These are phyloP conservation scores for Phanerotoma sp. DNA, from an alignment of 2,888 invertebrate species.

Conservation along the genomic window DNA sequence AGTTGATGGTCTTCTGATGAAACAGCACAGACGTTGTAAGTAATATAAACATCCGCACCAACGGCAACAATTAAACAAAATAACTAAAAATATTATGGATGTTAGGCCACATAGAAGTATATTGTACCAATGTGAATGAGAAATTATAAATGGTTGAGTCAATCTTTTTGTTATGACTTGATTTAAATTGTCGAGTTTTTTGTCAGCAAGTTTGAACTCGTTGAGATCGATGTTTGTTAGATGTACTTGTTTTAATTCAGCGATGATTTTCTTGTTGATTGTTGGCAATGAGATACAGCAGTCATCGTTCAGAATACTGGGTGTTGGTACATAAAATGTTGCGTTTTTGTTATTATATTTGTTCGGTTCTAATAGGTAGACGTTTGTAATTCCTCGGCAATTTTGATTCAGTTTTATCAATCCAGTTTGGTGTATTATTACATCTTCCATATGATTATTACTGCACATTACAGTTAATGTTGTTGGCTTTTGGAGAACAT, in stretches of 20 bases:
- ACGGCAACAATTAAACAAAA: constrained; percentile 12
- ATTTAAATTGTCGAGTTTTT: constrained; percentile 35
- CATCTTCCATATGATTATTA: constrained; percentile 24
- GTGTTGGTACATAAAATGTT: constrained; percentile 15
- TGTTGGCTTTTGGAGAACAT: constrained; percentile 16
- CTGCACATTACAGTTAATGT: constrained; percentile 14
- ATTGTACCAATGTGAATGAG: constrained; percentile 31
- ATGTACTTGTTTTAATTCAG: constrained; percentile 23
- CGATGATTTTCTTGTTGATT: constrained; percentile 8
- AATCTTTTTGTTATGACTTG: constrained; percentile 27
- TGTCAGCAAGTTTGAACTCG: constrained; percentile 31
- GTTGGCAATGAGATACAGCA: constrained; percentile 23
- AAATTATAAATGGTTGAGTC: constrained; percentile 28
- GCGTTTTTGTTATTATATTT: constrained; percentile 10
- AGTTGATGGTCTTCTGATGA: constrained; percentile 2
- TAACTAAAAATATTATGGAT: constrained; percentile 10
- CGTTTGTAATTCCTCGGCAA: constrained; percentile 28
- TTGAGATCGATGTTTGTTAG: constrained; percentile 9
- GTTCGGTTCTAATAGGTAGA: constrained; percentile 22
- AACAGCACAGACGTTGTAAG: constrained; percentile 17
- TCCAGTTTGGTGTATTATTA: constrained; percentile 21
- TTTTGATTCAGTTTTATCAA: constrained; percentile 9
- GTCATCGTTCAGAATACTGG: constrained; percentile 25
- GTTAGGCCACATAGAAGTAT: constrained; percentile 14
- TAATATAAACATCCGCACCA: constrained; percentile 14